These are phyloP conservation scores for Pelodytes ibericus DNA, from an alignment of 2,797 vertebrate species.

Conservation along the genomic window DNA sequence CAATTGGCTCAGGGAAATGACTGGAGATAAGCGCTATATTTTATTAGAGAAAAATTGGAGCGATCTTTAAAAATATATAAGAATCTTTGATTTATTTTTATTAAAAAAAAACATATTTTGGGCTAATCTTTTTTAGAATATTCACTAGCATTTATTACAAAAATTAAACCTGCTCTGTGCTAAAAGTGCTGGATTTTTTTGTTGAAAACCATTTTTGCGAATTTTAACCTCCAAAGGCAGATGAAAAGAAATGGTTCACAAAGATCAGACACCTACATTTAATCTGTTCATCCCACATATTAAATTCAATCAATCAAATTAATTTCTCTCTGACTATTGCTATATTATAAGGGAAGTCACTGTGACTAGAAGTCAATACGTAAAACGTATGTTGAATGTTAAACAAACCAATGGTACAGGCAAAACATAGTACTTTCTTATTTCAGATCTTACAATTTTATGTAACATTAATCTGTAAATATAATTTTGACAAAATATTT, in stretches of 20 bases:
- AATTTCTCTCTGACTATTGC: conserved; percentile 26
- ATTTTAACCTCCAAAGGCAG: conserved; percentile 14
- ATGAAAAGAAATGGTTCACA: conserved; percentile 32
- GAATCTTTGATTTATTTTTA: too few species aligned
- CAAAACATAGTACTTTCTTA: background rate
- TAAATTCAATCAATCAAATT: too few species aligned
- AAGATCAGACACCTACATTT: background rate
- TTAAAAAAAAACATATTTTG: too few species aligned
- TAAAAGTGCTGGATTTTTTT: too few species aligned
- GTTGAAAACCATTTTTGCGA: too few species aligned
- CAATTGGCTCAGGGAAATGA: too few species aligned
- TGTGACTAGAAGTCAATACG: conserved; percentile 8
- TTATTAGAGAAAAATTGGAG: too few species aligned
- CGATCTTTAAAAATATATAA: too few species aligned
- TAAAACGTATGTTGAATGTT: background rate
- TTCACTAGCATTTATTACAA: too few species aligned
- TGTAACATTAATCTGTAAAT: background rate
- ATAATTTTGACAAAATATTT: background rate
- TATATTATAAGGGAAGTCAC: conserved; percentile 35
- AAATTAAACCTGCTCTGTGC: too few species aligned
- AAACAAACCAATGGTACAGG: background rate
- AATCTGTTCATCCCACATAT: background rate
- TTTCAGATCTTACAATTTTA: background rate
- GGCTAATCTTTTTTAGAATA: too few species aligned
- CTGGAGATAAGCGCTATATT: too few species aligned